Percentiles rank a stretch among this genome's conserved stretches.
Conservation (phyloP, 2,797 vertebrate species). For the Lacerta agilis region DNA sequence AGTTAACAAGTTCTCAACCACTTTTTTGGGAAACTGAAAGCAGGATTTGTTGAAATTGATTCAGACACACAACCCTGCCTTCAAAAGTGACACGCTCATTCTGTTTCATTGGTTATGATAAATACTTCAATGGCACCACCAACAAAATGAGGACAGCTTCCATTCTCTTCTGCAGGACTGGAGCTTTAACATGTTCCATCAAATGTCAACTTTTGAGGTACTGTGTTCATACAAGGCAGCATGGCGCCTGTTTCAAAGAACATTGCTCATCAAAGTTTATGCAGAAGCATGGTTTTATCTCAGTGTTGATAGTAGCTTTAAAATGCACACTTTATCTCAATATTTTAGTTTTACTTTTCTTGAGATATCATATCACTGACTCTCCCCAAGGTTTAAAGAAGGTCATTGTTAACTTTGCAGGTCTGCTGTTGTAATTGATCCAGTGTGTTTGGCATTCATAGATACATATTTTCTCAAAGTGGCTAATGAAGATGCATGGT, state of each 20-base stretch:
- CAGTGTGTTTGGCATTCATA: no score
- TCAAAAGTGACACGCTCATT: neutral
- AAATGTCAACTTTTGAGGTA: neutral
- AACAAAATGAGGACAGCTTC: neutral
- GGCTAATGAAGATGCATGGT: no score
- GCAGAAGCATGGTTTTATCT: slow-evolving; percentile 54
- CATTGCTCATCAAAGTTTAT: slow-evolving; percentile 27
- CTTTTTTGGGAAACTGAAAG: neutral
- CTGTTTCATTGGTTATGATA: neutral
- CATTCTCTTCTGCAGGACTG: neutral
- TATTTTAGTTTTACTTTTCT: no score
- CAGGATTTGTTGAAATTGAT: neutral
- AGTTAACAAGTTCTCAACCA: neutral
- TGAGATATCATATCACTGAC: no score
- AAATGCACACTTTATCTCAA: slow-evolving; percentile 25
- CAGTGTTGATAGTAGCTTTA: slow-evolving; percentile 32
- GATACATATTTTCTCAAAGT: no score
- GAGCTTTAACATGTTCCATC: neutral
- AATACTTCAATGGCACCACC: neutral
- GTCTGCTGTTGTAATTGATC: no score
- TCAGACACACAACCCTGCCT: neutral
- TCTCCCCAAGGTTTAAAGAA: no score
- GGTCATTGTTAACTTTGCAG: no score
- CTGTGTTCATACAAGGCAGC: neutral
- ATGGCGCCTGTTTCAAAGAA: slow-evolving; percentile 10